Evolutionary conservation across 2,888 invertebrate species (phyloP), one percentile per base, ranked within the genome.

Genomic region (Drosophila macrospina): DNA sequence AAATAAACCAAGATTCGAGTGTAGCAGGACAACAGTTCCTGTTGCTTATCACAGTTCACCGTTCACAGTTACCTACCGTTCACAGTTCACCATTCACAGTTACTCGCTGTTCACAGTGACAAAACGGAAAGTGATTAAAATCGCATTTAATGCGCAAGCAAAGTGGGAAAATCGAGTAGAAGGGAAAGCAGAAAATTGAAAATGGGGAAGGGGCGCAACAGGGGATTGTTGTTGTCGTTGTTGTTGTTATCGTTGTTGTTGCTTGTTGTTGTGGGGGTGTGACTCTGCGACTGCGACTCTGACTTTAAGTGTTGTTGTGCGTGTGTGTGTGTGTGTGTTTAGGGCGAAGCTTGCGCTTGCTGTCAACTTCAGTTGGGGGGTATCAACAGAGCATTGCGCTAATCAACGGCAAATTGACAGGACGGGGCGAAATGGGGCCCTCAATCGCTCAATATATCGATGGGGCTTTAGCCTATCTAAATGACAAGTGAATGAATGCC

Each of bases 61-160:
- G 32, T 71, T 26, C 8, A 5, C 50, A 45, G 28, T 70, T n/a
- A 4, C 47, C n/a, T n/a, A 5, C 47, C 42, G 30, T 70, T 24
- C 8, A 5, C 50, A 45, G 28, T 52, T 36, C 26, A 11, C 15
- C 24, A 26, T 28, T 32, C 11, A 20, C 30, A 20, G 15, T 39
- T 39, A 4, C 36, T 48, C 16, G 11, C 32, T 30, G 28, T 57
- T 39, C 44, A 4, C 77, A 74, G 66, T 65, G 79, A 74, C 80
- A 80, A 82, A 81, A 74, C 83, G 89, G 87, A 85, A 88, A 85
- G 83, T 85, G 87, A 88, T 89, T 88, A 88, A 88, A 88, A 89
- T 88, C 88, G 67, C 85, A 86, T 89, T 86, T 88, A 79, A 86
- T 79, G 88, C 86, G 79, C 81, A 42, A 80, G 65, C 76, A 57